These are phyloP conservation scores for Meloidogyne floridensis DNA, from an alignment of 1,140 invertebrate genomes.

Conservation along the genomic window DNA sequence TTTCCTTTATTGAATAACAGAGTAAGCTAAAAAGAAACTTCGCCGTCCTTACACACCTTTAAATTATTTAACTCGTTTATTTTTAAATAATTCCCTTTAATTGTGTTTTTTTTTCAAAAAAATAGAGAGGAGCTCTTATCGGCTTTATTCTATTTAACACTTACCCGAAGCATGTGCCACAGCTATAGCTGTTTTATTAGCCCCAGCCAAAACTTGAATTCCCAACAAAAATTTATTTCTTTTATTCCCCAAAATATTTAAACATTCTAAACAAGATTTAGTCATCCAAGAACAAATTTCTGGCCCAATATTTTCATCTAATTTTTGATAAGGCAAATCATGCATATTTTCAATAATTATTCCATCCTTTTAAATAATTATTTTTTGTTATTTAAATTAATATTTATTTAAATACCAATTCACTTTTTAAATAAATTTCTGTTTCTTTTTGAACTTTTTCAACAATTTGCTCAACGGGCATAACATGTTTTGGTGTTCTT, in stretches of 20 bases:
- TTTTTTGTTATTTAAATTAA: slow-evolving; percentile 57
- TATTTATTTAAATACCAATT: slow-evolving; percentile 67
- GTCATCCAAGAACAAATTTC: slow-evolving; percentile 76
- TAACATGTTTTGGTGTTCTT: slow-evolving; percentile 71
- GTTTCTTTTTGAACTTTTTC: slow-evolving; percentile 72
- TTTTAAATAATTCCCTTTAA: no score
- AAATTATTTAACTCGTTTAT: no score
- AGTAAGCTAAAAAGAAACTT: no score
- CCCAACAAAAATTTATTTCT: slow-evolving; percentile 64
- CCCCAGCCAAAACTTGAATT: slow-evolving; percentile 76
- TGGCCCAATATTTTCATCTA: slow-evolving; percentile 70
- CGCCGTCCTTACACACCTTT: no score
- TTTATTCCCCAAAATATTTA: slow-evolving; percentile 43
- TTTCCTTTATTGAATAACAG: no score
- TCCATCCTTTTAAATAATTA: slow-evolving; percentile 70
- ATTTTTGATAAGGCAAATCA: slow-evolving; percentile 77
- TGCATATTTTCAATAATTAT: slow-evolving; percentile 84
- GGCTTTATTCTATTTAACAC: no score
- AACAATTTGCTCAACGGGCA: slow-evolving; percentile 69
- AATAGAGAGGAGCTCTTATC: no score
- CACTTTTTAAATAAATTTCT: slow-evolving; percentile 70
- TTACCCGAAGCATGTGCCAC: slow-evolving; percentile 74
- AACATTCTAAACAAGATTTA: slow-evolving; percentile 60
- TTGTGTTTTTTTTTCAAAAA: no score
- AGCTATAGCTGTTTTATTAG: slow-evolving; percentile 78